phyloP scores from a whole-genome alignment of 2,888 invertebrate species.

The Aelia acuminata region DNA sequence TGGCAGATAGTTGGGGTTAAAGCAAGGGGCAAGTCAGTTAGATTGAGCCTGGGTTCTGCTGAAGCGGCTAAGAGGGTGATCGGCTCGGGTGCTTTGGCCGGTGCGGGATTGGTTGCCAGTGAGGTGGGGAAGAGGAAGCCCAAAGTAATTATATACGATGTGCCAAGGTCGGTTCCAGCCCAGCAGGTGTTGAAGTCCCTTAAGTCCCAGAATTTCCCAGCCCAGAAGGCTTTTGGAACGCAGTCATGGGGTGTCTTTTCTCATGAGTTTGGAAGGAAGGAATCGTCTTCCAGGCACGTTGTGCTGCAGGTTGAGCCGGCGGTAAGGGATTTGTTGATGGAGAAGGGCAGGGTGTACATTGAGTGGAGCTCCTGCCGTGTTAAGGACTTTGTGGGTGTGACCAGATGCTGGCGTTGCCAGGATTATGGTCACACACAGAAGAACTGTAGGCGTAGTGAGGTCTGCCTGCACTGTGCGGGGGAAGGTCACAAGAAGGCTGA shows the following conservation, averaged over 20 bases:
- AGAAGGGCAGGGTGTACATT: background rate
- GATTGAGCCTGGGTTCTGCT: no score
- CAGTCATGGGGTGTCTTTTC: no score
- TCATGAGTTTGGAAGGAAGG: background rate
- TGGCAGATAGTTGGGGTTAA: no score
- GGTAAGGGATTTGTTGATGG: background rate
- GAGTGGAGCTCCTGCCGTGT: slow-evolving; percentile 30
- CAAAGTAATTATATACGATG: no score
- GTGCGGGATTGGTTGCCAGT: no score
- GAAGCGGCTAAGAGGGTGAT: no score
- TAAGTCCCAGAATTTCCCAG: background rate
- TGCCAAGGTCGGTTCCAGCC: no score
- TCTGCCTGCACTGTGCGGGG: slow-evolving; percentile 17
- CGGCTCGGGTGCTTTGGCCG: no score
- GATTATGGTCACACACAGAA: background rate
- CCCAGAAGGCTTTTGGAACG: background rate
- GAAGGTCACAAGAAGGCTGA: background rate
- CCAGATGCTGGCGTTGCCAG: slow-evolving; percentile 18
- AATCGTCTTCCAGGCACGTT: background rate
- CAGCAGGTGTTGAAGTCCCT: background rate
- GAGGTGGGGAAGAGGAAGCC: no score
- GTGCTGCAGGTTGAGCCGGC: slow-evolving; percentile 1
- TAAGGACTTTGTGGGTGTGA: slow-evolving; percentile 33
- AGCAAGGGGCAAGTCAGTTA: no score
- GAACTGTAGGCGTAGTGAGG: background rate